These are phyloP conservation scores for Cyclopterus lumpus DNA, from an alignment of 2,797 vertebrate species.

Conservation along the genomic window DNA sequence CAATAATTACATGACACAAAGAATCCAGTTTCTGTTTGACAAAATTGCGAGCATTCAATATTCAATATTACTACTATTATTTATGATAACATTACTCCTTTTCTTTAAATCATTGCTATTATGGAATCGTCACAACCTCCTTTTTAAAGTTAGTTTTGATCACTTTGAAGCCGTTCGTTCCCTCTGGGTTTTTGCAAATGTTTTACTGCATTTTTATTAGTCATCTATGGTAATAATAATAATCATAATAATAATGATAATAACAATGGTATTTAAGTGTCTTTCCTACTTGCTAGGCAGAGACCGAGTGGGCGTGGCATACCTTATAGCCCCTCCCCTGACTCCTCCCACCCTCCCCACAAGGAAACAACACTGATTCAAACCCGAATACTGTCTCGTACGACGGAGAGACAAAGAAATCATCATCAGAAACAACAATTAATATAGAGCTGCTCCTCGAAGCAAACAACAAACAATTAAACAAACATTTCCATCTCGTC, in stretches of 20 bases:
- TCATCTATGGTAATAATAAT: constrained; percentile 63
- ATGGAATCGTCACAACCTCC: constrained; percentile 69
- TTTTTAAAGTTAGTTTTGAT: constrained; percentile 61
- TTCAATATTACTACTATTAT: constrained; percentile 83
- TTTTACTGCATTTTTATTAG: constrained; percentile 70
- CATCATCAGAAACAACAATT: constrained; percentile 29
- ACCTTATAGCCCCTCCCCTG: constrained; percentile 52
- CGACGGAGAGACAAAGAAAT: constrained; percentile 41
- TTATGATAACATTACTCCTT: constrained; percentile 82
- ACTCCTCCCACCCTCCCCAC: constrained; percentile 68
- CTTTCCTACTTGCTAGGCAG: constrained; percentile 59
- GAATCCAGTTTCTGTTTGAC: constrained; percentile 87
- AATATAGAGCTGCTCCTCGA: constrained; percentile 9
- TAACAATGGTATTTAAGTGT: constrained; percentile 63
- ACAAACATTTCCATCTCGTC: constrained; percentile 6
- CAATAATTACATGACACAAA: constrained; percentile 90
- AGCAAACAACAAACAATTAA: constrained; percentile 25
- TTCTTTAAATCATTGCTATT: constrained; percentile 78
- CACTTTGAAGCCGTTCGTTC: constrained; percentile 66
- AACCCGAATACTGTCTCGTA: constrained; percentile 79
- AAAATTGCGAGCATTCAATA: constrained; percentile 87
- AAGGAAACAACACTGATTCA: constrained; percentile 76
- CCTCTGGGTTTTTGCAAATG: constrained; percentile 69
- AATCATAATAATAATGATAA: constrained; percentile 46
- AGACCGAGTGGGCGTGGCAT: constrained; percentile 57